Conservation (phyloP, 2,888 invertebrate species). For the Habrosyne pyritoides region DNA sequence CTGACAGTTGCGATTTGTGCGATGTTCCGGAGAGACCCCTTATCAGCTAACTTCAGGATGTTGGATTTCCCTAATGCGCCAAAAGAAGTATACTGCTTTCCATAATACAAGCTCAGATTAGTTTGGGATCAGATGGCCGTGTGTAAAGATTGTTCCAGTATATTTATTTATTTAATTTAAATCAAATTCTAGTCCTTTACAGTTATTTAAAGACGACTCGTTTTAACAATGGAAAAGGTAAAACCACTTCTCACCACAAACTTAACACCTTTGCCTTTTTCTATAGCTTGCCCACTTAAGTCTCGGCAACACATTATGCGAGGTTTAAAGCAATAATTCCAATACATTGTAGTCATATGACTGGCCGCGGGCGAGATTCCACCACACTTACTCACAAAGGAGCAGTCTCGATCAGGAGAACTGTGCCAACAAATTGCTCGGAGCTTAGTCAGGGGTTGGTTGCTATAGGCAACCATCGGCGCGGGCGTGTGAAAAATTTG, state of each 20-base stretch:
- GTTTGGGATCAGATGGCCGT: too few relatives aligned
- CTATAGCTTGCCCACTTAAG: neutral
- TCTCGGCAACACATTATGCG: conserved; percentile 4
- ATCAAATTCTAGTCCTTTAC: too few relatives aligned
- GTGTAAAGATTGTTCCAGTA: too few relatives aligned
- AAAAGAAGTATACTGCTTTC: too few relatives aligned
- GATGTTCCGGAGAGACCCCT: too few relatives aligned
- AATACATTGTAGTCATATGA: conserved; percentile 6
- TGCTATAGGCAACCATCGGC: neutral
- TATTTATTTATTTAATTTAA: too few relatives aligned
- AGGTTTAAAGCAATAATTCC: neutral
- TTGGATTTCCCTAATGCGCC: too few relatives aligned
- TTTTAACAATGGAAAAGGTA: neutral
- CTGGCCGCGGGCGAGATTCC: conserved; percentile 4
- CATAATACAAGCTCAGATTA: too few relatives aligned
- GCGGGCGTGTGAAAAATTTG: neutral
- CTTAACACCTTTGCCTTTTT: neutral
- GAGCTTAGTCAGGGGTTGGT: neutral
- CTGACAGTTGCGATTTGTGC: too few relatives aligned
- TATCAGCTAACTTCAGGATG: too few relatives aligned
- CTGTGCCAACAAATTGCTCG: conserved; percentile 3
- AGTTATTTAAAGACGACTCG: too few relatives aligned
- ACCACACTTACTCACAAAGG: conserved; percentile 5
- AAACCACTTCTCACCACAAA: neutral
- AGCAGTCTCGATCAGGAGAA: conserved; percentile 3